These are phyloP conservation scores for Pituophis catenifer DNA, from an alignment of 2,113 vertebrate genomes.

Conservation along the genomic window DNA sequence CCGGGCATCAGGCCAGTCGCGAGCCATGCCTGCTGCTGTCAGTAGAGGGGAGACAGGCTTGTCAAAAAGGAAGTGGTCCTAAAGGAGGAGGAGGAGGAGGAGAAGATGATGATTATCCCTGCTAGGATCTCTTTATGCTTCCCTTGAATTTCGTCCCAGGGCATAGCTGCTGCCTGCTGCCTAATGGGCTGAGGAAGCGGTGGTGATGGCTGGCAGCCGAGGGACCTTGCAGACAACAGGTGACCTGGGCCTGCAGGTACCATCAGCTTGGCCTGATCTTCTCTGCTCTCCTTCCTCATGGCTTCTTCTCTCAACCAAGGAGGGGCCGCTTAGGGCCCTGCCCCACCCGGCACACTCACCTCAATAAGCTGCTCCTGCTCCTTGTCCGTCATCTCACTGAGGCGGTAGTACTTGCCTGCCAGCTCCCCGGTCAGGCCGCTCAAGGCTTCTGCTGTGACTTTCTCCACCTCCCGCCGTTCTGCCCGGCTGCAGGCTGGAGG, in stretches of 20 bases:
- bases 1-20: conserved; percentile 84
- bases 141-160: not conserved
- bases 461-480: conserved; percentile 79
- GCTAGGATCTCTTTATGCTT: not conserved
- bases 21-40: conserved; percentile 81
- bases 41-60: conserved; percentile 82
- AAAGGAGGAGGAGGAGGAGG: not conserved
- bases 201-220: not conserved
- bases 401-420: conserved; percentile 76
- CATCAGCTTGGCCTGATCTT: not conserved
- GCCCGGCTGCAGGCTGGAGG: conserved; percentile 79
- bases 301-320: not conserved
- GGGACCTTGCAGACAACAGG: not conserved
- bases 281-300: not conserved
- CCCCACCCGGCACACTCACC: conserved; percentile 60
- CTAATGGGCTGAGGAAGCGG: not conserved
- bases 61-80: conserved; percentile 86
- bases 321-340: too few relatives aligned
- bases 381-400: conserved; percentile 77
- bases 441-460: conserved; percentile 71
- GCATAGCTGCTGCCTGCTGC: not conserved
- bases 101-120: not conserved
- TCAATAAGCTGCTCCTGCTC: conserved; percentile 84
- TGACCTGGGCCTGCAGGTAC: not conserved
- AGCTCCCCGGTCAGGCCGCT: conserved; percentile 74